Evolutionary conservation across 2,888 invertebrate species (phyloP).

Genomic region (Sphinx pinastri): DNA sequence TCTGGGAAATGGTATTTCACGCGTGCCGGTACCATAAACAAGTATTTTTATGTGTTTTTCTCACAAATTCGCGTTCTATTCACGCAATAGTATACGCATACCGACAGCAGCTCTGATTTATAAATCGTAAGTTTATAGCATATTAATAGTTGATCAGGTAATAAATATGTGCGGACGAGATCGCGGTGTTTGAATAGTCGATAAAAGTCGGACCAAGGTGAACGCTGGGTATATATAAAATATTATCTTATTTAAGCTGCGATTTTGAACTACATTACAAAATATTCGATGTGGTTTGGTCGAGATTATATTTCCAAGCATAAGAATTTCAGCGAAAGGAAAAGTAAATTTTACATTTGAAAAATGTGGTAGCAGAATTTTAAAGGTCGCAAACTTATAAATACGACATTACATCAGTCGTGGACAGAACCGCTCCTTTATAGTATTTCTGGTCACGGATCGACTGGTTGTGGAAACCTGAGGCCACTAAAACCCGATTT

Average conservation of each 20-base stretch:
- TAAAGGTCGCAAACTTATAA: too few relatives aligned
- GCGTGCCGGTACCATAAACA: too few relatives aligned
- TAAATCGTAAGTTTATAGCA: conserved; percentile 1
- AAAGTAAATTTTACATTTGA: too few relatives aligned
- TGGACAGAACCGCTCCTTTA: neutral
- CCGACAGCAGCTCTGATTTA: neutral
- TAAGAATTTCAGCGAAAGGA: neutral
- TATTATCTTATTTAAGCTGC: neutral
- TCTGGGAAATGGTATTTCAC: too few relatives aligned
- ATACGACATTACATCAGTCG: neutral
- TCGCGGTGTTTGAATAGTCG: conserved; percentile 10
- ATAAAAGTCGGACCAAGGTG: conserved; percentile 13
- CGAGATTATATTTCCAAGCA: neutral
- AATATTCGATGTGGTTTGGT: neutral
- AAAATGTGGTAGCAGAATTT: too few relatives aligned
- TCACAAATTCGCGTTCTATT: too few relatives aligned
- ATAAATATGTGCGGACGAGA: conserved; percentile 12
- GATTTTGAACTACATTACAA: neutral
- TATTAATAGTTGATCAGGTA: conserved; percentile 16
- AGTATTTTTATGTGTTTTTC: too few relatives aligned
- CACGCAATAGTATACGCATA: neutral
- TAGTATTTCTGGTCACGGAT: neutral
- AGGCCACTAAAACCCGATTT: conserved; percentile 8
- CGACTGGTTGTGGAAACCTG: conserved; percentile 2
- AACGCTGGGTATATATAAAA: neutral